These are phyloP conservation scores for Coregonus sp. DNA, from an alignment of 2,797 vertebrate genomes.

Conservation along the genomic window DNA sequence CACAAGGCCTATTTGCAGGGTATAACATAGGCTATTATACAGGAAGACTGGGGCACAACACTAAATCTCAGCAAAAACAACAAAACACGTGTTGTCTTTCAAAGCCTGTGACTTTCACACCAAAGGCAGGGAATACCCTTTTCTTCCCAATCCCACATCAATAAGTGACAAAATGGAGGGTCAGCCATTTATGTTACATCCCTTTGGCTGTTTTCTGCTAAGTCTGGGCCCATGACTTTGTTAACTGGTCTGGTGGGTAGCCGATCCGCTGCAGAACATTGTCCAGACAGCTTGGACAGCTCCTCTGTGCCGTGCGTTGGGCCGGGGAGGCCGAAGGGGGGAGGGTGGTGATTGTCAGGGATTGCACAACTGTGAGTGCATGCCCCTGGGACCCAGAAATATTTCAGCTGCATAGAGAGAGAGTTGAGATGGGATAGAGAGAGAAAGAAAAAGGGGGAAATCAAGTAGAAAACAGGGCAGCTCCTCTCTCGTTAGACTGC, in stretches of 20 bases:
- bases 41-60: not conserved
- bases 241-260: conserved; percentile 60
- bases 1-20: not conserved
- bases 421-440: conserved; percentile 49
- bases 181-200: conserved; percentile 43
- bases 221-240: conserved; percentile 51
- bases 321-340: conserved; percentile 50
- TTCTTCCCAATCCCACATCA: not conserved
- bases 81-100: not conserved
- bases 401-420: conserved; percentile 67
- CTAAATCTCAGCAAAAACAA: not conserved
- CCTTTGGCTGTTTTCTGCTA: conserved; percentile 53
- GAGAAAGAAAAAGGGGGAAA: conserved; percentile 32
- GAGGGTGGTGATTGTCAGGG: conserved; percentile 63
- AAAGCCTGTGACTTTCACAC: not conserved
- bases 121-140: not conserved
- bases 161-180: conserved; percentile 28
- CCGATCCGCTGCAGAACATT: conserved; percentile 62
- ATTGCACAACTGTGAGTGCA: conserved; percentile 74
- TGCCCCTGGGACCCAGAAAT: conserved; percentile 69
- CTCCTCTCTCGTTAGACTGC: conserved; percentile 23
- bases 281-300: conserved; percentile 69
- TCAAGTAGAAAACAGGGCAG: conserved; percentile 22
- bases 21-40: not conserved
- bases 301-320: conserved; percentile 50